Percentiles rank a stretch among this genome's conserved stretches.
Conservation (phyloP, 2,113 vertebrate genomes). For the Daboia siamensis region DNA sequence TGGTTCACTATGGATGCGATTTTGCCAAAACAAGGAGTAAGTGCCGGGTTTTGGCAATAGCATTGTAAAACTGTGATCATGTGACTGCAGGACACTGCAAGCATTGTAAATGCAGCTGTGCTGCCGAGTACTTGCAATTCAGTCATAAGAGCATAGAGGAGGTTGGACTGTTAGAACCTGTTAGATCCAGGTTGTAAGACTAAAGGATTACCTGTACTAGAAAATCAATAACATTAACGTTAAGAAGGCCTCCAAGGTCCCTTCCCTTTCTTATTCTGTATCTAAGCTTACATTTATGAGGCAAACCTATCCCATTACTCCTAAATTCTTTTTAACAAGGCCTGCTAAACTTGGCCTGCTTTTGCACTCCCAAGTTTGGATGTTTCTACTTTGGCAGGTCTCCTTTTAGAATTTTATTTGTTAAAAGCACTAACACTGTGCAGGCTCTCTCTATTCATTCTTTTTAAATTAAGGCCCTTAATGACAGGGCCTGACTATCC, state of each 20-base stretch:
- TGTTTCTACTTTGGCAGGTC: neutral
- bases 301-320: neutral
- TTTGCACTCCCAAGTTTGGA: neutral
- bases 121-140: neutral
- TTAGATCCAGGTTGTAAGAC: neutral
- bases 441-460: neutral
- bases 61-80: neutral
- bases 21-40: neutral
- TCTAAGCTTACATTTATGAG: neutral
- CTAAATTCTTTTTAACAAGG: neutral
- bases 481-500: neutral
- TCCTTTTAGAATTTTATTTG: neutral
- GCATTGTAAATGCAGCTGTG: fast-evolving
- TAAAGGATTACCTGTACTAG: neutral
- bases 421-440: neutral
- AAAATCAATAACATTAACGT: neutral
- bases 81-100: neutral
- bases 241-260: neutral
- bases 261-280: neutral
- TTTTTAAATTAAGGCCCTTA: neutral
- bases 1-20: neutral
- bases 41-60: neutral
- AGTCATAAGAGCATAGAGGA: neutral
- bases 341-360: neutral
- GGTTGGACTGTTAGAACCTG: neutral